Conservation (phyloP, 2,113 vertebrate genomes). For the Apeltes quadracus region DNA sequence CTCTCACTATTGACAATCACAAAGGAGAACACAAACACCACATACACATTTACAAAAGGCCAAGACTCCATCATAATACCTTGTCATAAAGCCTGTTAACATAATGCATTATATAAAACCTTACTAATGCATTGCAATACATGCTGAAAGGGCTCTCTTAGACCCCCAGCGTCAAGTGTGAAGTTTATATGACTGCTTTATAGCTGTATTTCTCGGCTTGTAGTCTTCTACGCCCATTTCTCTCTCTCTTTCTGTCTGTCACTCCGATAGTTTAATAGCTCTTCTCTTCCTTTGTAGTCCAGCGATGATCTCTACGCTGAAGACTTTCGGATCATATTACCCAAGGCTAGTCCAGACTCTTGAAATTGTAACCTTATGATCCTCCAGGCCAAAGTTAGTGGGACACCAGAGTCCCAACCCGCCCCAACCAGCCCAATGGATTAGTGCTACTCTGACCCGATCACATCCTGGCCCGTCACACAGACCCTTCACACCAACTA, state of each 20-base stretch:
- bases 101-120: not conserved
- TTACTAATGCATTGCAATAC: not conserved
- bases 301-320: slow-evolving; percentile 24
- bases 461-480: slow-evolving; percentile 61
- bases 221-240: not conserved
- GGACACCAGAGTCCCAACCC: slow-evolving; percentile 82
- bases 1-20: not conserved
- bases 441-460: slow-evolving; percentile 75
- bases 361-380: slow-evolving; percentile 82
- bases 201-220: not conserved
- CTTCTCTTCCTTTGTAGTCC: slow-evolving; percentile 45
- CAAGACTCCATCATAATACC: not conserved
- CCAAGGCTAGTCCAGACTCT: slow-evolving; percentile 65
- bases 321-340: slow-evolving; percentile 71
- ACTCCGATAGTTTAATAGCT: slow-evolving; percentile 51
- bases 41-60: not conserved
- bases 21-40: not conserved
- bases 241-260: slow-evolving; percentile 29
- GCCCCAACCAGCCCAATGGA: slow-evolving; percentile 75
- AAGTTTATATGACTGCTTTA: slow-evolving; percentile 5
- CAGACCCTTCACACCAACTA: slow-evolving; percentile 62
- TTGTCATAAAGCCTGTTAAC: not conserved
- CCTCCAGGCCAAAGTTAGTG: slow-evolving; percentile 77
- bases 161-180: not conserved
- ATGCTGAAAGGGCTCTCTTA: not conserved